Percentiles rank a stretch among this genome's conserved stretches.
Conservation (phyloP, 2,797 vertebrate genomes). For the Crax fasciolata region DNA sequence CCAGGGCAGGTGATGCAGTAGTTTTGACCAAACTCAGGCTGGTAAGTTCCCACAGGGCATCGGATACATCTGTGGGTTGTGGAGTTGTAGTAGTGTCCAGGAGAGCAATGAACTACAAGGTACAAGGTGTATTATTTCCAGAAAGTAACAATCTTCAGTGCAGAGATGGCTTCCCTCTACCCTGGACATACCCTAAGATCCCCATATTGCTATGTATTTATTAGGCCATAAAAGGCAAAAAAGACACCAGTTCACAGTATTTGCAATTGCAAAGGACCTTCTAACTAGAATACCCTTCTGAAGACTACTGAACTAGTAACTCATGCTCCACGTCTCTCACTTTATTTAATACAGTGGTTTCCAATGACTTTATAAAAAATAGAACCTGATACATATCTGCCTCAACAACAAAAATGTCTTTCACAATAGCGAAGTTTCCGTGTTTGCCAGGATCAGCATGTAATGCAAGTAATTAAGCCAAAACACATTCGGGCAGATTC, state of each 20-base stretch:
- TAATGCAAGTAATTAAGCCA: neutral
- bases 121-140: slow-evolving; percentile 4
- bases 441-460: neutral
- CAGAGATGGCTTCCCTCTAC: neutral
- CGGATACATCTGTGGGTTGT: slow-evolving; percentile 94
- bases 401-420: neutral
- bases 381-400: neutral
- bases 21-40: slow-evolving; percentile 96
- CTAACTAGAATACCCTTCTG: neutral
- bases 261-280: neutral
- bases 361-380: neutral
- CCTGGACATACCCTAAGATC: neutral
- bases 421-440: neutral
- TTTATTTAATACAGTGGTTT: neutral
- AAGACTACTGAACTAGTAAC: neutral
- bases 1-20: slow-evolving; percentile 95
- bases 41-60: slow-evolving; percentile 92
- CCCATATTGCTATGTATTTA: neutral
- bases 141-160: neutral
- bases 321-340: rapidly evolving
- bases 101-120: slow-evolving; percentile 93
- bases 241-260: neutral
- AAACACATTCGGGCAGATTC: neutral
- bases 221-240: neutral
- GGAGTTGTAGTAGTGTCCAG: slow-evolving; percentile 95